Evolutionary conservation across 2,113 vertebrate genomes (phyloP).

Genomic region (Phyllostomus hastatus): DNA sequence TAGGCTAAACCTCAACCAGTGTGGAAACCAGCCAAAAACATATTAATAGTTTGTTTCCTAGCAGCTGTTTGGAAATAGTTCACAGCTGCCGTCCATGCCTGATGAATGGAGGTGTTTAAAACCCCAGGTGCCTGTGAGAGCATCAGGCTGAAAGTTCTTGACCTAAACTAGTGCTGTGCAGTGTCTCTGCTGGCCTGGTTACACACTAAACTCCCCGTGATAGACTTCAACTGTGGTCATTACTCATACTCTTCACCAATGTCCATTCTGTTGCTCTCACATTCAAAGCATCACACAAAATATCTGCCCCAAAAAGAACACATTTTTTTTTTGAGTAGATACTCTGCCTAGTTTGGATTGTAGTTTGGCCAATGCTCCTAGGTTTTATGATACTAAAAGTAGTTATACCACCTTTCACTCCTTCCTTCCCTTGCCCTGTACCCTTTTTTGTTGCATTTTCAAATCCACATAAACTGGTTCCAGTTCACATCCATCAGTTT

Average conservation of each 20-base stretch:
- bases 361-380: neutral
- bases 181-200: neutral
- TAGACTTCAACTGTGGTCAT: neutral
- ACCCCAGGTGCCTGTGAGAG: neutral
- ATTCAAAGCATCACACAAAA: neutral
- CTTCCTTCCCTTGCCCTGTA: neutral
- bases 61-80: conserved; percentile 17
- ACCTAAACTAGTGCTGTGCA: neutral
- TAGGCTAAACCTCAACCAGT: neutral
- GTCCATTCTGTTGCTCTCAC: neutral
- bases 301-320: neutral
- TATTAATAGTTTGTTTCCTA: conserved; percentile 22
- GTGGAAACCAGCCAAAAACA: neutral
- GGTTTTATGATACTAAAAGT: neutral
- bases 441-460: neutral
- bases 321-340: neutral
- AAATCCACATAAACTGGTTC: neutral
- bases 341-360: neutral
- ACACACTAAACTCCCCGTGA: neutral
- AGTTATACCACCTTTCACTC: neutral
- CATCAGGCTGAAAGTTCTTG: neutral
- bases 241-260: neutral
- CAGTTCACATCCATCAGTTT: neutral
- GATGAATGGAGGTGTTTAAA: conserved; percentile 37
- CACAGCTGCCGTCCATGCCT: neutral